Evolutionary conservation across 1,140 invertebrate genomes (phyloP), one percentile per base, ranked within the genome.

Genomic region (Heliconius nattereri): DNA sequence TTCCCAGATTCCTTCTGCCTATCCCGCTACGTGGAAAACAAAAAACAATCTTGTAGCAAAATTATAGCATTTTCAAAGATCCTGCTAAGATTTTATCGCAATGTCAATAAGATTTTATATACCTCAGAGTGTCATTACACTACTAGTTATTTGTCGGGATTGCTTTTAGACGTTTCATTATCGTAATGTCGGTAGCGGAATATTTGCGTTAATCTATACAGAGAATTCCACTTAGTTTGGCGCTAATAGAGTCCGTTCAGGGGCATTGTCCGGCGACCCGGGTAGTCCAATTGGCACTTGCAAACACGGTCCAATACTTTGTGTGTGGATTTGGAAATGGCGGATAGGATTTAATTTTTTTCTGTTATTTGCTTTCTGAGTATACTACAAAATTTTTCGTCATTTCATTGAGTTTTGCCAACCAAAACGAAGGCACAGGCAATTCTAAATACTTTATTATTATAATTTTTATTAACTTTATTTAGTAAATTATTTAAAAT

Each of bases 231-330:
- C 75, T 77, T 77, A 77, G 57, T 35, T 71, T 20, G 32, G 20
- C 37, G 66, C 75, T 77, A 77, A 77, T 71, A 77, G 23, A 77
- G 11, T 71, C 19, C 73, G 75, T 23, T 40, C 35, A 26, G 75
- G 23, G 16, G 49, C 60, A 45, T 70, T 77, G 75, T 71, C 66
- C 75, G 75, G 54, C 54, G 54, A 77, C 75, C 75, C 75, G 66
- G 75, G 54, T n/a, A 77, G 66, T 77, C 23, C 60, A 52, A 77
- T 71, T 77, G 75, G 75, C 75, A 77, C 75, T 76, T 71, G 13
- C 60, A 77, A 70, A 71, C 75, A 76, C 75, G 60, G 35, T 32
- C 32, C 70, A 32, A 71, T 32, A 35, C 19, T 71, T 57, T 11
- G 26, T 20, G 29, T 71, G 70, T 16, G 70, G 29, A 2, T 16